Base-by-base conservation (phyloP, 2,888 invertebrate genomes). In the Phaonia tiefii region DNA sequence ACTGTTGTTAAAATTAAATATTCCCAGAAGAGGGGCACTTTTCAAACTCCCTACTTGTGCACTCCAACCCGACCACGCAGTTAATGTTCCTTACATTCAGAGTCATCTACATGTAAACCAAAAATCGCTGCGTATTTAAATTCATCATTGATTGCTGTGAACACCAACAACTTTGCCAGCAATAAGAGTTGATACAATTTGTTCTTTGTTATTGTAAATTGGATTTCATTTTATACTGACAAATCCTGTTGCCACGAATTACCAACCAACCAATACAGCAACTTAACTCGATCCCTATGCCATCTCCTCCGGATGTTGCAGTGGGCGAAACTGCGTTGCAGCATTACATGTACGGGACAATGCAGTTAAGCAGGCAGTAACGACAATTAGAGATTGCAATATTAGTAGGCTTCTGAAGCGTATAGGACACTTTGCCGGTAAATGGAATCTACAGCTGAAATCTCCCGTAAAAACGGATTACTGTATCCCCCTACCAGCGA, bases 201-300 rank as follows among this genome's bases (percentile, higher is more conserved):
- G 79, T 75, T 72, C 81, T 73, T 72, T 83, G 83, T 82, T 79
- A 83, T 80, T 80, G 80, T 77, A 79, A 79, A 83, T 83, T 77
- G 83, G 80, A 83, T 72, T 77, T 71, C 63, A 80, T 72, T 31
- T 31, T 69, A 58, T 63, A 63, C 74, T 49, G 54, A 63, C 66
- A 76, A 79, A 70, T 79, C 26, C 74, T 39, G 39, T 60, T 63
- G 69, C 42, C 69, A 11, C n/a, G 17, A 31, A 56, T 20, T 31
- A 31, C 3, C 4, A 31, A 31, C 8, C 31, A 31, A 31, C 8
- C 49, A 42, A 42, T 49, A 51, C 22, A 44, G 37, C 58, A 58
- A 44, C n/a, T 44, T 37, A 56, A 54, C 54, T 46, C 26, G 31
- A 20, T 22, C 58, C 37, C 10, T 58, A 25, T 58, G 13, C 60